Conservation (phyloP, 2,888 invertebrate species). For the Alloscopus bannaensis region DNA sequence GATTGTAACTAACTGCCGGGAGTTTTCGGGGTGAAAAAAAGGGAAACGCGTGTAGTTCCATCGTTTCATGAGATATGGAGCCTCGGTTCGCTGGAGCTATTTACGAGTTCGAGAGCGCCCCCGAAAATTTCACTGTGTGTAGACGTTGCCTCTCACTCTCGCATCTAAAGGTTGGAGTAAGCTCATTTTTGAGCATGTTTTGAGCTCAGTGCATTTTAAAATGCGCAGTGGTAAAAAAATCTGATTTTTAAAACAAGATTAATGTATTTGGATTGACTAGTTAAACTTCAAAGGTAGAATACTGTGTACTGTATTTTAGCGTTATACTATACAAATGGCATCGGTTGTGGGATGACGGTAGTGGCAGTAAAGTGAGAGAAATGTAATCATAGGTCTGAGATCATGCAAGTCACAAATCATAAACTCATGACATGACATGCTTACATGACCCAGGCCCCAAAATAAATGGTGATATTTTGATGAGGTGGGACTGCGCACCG, state of each 20-base stretch:
- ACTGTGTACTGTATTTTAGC: background rate
- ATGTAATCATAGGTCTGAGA: constrained; percentile 45
- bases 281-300: no score
- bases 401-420: constrained; percentile 57
- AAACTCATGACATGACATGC: constrained; percentile 45
- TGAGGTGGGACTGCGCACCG: constrained; percentile 50
- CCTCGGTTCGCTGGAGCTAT: constrained; percentile 52
- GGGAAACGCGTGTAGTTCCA: constrained; percentile 68
- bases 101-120: constrained; percentile 44
- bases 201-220: no score
- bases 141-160: no score
- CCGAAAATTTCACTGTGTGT: no score
- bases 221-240: no score
- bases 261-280: no score
- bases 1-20: constrained; percentile 68
- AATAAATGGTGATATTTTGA: constrained; percentile 15
- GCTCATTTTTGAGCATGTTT: no score
- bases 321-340: background rate
- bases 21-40: constrained; percentile 50
- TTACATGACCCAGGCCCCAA: constrained; percentile 4
- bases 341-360: background rate
- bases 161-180: no score
- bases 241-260: no score
- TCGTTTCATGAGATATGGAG: constrained; percentile 69
- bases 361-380: constrained; percentile 6